Percentiles rank a stretch among this genome's conserved stretches.
Conservation (phyloP, 2,113 vertebrate genomes). For the Plotosus lineatus region DNA sequence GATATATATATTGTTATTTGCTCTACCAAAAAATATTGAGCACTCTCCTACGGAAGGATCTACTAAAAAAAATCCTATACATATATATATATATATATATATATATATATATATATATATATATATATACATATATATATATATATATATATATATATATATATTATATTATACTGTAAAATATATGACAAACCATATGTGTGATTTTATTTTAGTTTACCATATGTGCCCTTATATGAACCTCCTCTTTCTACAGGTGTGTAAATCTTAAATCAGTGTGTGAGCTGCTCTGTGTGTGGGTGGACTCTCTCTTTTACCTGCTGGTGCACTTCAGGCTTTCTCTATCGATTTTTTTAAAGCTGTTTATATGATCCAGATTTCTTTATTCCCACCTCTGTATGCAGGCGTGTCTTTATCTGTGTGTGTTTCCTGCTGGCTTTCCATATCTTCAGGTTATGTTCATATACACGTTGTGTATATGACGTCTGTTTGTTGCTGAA, state of each 20-base stretch:
- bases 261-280: slow-evolving; percentile 21
- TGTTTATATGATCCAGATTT: slow-evolving; percentile 19
- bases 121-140: background rate
- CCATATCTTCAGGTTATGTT: slow-evolving; percentile 19
- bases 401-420: slow-evolving; percentile 3
- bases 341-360: slow-evolving; percentile 40
- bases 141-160: no score
- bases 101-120: no score
- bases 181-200: background rate
- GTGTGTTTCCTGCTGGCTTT: background rate
- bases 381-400: background rate
- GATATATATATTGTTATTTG: no score
- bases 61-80: no score
- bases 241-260: slow-evolving; percentile 49
- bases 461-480: slow-evolving; percentile 51
- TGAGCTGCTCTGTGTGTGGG: slow-evolving; percentile 18
- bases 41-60: no score
- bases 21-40: no score
- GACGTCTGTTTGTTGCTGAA: slow-evolving; percentile 46
- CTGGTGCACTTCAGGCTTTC: slow-evolving; percentile 13
- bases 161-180: no score
- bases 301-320: slow-evolving; percentile 1
- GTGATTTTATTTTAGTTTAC: slow-evolving; percentile 21
- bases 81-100: background rate
- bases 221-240: no score